A percentile compares a stretch with the other conserved stretches of the same genome.
Conservation (phyloP, 2,888 invertebrate genomes). For the Cacoxenus indagator region DNA sequence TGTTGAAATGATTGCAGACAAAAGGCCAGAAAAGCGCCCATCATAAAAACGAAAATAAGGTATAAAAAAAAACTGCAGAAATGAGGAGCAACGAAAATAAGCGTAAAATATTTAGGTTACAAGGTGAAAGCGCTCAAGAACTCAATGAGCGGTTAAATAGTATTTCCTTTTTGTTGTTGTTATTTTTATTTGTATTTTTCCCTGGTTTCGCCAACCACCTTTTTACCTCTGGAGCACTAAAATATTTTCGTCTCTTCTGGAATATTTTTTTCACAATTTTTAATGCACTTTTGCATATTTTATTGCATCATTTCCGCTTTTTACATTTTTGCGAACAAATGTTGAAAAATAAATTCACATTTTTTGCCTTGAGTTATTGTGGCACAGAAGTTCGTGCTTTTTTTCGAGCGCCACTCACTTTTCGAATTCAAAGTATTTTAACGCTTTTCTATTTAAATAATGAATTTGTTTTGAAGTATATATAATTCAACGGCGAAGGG, state of each 20-base stretch:
- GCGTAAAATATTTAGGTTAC: conserved; percentile 29
- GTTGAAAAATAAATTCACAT: conserved; percentile 44
- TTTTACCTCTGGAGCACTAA: no score
- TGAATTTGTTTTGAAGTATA: conserved; percentile 11
- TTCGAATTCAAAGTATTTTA: conserved; percentile 37
- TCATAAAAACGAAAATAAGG: conserved; percentile 26
- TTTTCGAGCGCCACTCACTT: conserved; percentile 3
- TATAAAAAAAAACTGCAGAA: conserved; percentile 33
- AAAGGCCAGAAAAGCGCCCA: background rate
- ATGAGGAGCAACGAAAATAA: conserved; percentile 36
- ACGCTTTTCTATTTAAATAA: conserved; percentile 12
- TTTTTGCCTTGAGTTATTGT: conserved; percentile 4
- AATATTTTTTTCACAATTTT: conserved; percentile 26
- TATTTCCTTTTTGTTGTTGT: conserved; percentile 27
- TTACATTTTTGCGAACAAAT: conserved; percentile 23
- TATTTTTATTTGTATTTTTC: conserved; percentile 25
- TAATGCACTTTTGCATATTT: conserved; percentile 39
- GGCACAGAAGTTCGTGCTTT: conserved; percentile 12
- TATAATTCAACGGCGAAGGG: background rate
- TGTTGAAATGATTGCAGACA: conserved; percentile 4
- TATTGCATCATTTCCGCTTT: conserved; percentile 52
- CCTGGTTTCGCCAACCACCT: background rate
- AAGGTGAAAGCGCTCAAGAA: conserved; percentile 44
- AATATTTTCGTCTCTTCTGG: conserved; percentile 3
- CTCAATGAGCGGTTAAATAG: conserved; percentile 45